Conservation (phyloP, 2,113 vertebrate genomes). For the Trachemys scripta region DNA sequence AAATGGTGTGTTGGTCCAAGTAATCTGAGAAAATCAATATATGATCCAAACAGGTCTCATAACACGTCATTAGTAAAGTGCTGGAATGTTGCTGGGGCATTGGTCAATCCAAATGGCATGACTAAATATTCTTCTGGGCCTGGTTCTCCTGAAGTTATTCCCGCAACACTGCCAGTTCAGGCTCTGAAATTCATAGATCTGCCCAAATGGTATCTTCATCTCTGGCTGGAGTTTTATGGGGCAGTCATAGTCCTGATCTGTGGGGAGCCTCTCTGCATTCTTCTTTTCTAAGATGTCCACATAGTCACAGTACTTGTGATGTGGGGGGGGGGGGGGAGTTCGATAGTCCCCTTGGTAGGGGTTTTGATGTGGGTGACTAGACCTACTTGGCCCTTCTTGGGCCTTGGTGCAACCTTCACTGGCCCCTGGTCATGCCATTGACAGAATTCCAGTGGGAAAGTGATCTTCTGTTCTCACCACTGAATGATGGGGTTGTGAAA, state of each 20-base stretch:
- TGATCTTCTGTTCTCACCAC: not conserved
- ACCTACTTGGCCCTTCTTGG: not conserved
- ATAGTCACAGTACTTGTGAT: not conserved
- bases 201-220: not conserved
- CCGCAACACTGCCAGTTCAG: not conserved
- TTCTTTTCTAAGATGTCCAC: not conserved
- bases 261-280: too few species aligned
- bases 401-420: too few species aligned
- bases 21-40: not conserved
- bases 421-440: too few species aligned
- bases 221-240: not conserved
- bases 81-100: not conserved
- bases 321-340: not conserved
- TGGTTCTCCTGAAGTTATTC: not conserved
- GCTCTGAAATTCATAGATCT: not conserved
- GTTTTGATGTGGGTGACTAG: not conserved
- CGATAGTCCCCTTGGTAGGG: not conserved
- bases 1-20: not conserved
- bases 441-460: not conserved
- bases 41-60: not conserved
- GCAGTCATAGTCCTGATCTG: not conserved
- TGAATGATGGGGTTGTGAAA: not conserved
- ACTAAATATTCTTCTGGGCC: not conserved
- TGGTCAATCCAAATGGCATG: not conserved
- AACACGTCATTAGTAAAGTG: not conserved